Evolutionary conservation across 2,888 invertebrate genomes (phyloP), one percentile per base, ranked within the genome.

Genomic region (Oxyteleia sp.): DNA sequence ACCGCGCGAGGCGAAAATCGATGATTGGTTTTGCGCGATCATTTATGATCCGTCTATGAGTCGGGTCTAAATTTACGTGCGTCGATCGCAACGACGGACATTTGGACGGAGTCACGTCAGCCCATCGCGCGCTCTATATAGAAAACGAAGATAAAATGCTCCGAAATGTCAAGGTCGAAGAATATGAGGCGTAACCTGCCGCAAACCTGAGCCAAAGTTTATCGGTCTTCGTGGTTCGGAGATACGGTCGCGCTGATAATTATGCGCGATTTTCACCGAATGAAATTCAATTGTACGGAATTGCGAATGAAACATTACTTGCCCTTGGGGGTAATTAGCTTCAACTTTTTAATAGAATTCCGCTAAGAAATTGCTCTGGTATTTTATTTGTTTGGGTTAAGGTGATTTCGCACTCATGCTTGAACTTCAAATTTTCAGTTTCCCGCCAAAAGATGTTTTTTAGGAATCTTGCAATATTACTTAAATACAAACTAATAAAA

Each of bases 121-220:
- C 15, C 15, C 16, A 11, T 23, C 15, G 41, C 35, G 45, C 29
- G 32, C 4, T 49, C 15, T 47, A 32, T 74, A 64, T 55, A 29
- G 20, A 13, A 11, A 10, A n/a, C 4, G 26, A 45, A 74, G 74
- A 64, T 74, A 74, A 74, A 74, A 74, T 55, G 20, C 43, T 55
- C 55, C 23, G 45, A 74, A 74, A 74, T 74, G 74, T 74, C 74
- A 74, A 74, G 74, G 74, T 55, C 23, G 16, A 43, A 23, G 55
- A 55, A 74, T 72, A 63, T 47, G 74, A 74, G 64, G 45, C 74
- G 45, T 45, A 55, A 64, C 55, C 74, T 41, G 53, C 61, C 2
- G 29, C 32, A 16, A 53, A 45, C 35, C 55, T 64, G 45, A 20
- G n/a, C 49, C 15, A 47, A 47, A 47, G 47, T 38, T 66, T 51